Percentiles rank a stretch among this genome's conserved stretches.
These are phyloP conservation scores for Seira sanloemensis DNA, from an alignment of 2,888 invertebrate genomes.

Conservation along the genomic window DNA sequence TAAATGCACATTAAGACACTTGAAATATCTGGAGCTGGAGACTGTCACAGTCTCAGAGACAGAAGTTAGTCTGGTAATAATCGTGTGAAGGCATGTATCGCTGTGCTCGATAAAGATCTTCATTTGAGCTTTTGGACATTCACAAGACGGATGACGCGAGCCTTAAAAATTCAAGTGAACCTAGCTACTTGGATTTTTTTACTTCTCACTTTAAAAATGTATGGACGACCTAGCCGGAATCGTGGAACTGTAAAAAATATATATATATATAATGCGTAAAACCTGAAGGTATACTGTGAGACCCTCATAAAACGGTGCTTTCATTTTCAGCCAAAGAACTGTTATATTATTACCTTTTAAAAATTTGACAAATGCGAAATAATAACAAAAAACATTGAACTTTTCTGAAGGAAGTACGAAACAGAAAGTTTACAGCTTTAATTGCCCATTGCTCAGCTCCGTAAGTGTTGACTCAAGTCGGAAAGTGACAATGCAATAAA, in stretches of 20 bases:
- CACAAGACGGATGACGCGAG: background rate
- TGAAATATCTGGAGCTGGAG: background rate
- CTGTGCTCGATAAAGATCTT: background rate
- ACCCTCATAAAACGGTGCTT: slow-evolving; percentile 36
- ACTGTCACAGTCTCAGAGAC: background rate
- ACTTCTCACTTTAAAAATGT: too few relatives aligned
- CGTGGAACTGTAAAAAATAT: too few relatives aligned
- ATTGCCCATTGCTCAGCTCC: slow-evolving; percentile 30
- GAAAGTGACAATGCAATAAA: background rate
- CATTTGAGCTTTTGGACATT: too few relatives aligned
- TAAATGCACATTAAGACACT: slow-evolving; percentile 40
- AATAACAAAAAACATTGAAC: background rate
- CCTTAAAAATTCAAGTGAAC: background rate
- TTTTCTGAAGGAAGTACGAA: background rate
- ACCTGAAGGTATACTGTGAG: too few relatives aligned
- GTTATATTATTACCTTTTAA: background rate
- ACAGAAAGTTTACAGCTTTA: slow-evolving; percentile 36
- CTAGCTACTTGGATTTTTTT: background rate
- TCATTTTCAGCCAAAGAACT: slow-evolving; percentile 14
- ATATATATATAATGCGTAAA: too few relatives aligned
- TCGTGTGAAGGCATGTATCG: background rate
- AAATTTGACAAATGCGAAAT: too few relatives aligned
- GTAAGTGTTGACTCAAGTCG: background rate
- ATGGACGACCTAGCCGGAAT: too few relatives aligned
- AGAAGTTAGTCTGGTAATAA: background rate